Percentiles rank a stretch among this genome's conserved stretches.
These are phyloP conservation scores for Emydoidea blandingii DNA, from an alignment of 2,797 vertebrate genomes.

Conservation along the genomic window DNA sequence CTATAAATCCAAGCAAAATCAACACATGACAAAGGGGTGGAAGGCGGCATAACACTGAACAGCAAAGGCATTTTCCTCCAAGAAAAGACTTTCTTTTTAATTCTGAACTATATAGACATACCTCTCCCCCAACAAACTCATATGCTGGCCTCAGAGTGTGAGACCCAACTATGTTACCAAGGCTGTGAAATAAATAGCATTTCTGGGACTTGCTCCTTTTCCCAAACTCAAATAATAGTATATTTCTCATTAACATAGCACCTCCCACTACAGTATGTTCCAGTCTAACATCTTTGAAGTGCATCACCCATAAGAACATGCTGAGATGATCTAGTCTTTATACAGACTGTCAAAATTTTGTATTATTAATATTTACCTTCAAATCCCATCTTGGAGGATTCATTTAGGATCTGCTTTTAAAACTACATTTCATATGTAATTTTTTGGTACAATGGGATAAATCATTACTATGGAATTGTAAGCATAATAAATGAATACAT, in stretches of 20 bases:
- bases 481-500: background rate
- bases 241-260: background rate
- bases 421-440: background rate
- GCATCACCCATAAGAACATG: background rate
- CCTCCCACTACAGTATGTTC: background rate
- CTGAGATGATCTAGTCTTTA: background rate
- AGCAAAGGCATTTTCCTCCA: background rate
- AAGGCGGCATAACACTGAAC: rapidly evolving
- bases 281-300: background rate
- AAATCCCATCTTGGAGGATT: background rate
- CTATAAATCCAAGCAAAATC: constrained; percentile 78
- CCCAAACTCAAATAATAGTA: background rate
- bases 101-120: background rate
- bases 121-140: background rate
- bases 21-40: background rate
- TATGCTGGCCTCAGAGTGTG: background rate
- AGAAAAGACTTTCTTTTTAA: background rate
- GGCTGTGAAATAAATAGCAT: background rate
- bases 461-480: background rate
- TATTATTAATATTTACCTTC: background rate
- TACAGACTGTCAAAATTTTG: background rate
- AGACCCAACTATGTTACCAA: background rate
- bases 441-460: background rate
- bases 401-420: background rate
- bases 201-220: rapidly evolving